phyloP scores from a whole-genome alignment of 2,797 vertebrate species.

The Macroramphosus scolopax region DNA sequence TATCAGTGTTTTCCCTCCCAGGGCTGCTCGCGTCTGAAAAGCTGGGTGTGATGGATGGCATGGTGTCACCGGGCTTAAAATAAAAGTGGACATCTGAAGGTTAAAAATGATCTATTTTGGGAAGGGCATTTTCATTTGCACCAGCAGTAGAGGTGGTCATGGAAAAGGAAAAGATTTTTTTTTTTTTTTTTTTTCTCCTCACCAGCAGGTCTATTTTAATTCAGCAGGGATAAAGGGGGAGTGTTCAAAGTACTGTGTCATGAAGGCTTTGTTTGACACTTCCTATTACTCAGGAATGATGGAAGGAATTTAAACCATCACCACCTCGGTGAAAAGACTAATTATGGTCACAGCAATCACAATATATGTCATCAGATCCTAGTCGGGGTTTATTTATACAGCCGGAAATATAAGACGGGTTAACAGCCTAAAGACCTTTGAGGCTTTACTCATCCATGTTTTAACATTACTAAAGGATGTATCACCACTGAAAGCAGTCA shows the following conservation, averaged over 20 bases:
- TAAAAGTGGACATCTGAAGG: conserved; percentile 78
- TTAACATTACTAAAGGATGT: no score
- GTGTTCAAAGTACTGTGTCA: conserved; percentile 68
- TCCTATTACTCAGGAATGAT: conserved; percentile 68
- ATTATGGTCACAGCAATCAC: conserved; percentile 37
- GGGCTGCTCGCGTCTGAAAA: conserved; percentile 69
- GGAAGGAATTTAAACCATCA: conserved; percentile 59
- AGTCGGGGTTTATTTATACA: conserved; percentile 42
- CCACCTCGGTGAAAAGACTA: conserved; percentile 43
- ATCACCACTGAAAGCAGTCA: no score
- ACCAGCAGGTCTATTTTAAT: conserved; percentile 68
- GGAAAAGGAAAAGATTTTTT: conserved; percentile 57
- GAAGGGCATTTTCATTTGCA: conserved; percentile 78
- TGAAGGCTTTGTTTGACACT: conserved; percentile 64
- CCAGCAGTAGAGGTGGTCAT: conserved; percentile 70
- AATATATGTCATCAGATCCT: conserved; percentile 34
- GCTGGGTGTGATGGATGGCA: conserved; percentile 72
- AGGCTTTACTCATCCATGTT: no score
- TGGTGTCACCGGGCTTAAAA: conserved; percentile 75
- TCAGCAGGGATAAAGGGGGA: conserved; percentile 58
- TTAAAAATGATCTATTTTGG: conserved; percentile 79
- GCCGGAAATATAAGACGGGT: conserved; percentile 20
- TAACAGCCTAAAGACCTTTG: conserved; percentile 6
- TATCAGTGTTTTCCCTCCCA: conserved; percentile 58
- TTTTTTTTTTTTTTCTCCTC: conserved; percentile 8